Conservation (phyloP, 23 tunicate species). For the Ciona savignyi region DNA sequence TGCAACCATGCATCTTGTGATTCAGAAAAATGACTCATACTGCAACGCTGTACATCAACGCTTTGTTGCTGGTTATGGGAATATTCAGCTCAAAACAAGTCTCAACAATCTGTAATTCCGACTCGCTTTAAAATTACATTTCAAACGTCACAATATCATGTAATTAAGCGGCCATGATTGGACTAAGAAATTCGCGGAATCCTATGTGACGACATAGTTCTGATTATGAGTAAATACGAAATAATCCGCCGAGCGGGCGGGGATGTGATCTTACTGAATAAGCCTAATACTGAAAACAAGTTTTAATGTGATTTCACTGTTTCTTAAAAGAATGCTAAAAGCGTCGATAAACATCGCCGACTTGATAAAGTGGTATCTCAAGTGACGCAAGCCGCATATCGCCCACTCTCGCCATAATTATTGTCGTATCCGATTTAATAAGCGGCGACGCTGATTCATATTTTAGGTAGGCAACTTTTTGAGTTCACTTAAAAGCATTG, state of each 20-base stretch:
- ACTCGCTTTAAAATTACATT: background rate
- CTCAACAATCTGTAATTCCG: too few relatives aligned
- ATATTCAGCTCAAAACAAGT: too few relatives aligned
- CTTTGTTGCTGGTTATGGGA: too few relatives aligned
- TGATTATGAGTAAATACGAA: background rate
- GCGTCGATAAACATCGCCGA: background rate
- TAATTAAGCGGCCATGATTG: background rate
- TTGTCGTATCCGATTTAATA: background rate
- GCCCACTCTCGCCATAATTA: background rate
- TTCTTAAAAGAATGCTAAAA: background rate
- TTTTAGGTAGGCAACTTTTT: background rate
- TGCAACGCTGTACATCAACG: too few relatives aligned
- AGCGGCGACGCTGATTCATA: background rate
- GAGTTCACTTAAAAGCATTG: background rate
- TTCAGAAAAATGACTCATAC: too few relatives aligned
- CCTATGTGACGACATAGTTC: background rate
- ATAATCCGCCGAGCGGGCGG: background rate
- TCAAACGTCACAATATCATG: background rate
- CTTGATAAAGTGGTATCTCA: background rate
- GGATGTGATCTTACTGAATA: too few relatives aligned
- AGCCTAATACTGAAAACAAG: too few relatives aligned
- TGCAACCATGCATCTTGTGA: too few relatives aligned
- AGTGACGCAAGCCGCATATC: background rate
- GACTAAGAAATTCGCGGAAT: background rate
- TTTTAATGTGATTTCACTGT: too few relatives aligned